phyloP scores from a whole-genome alignment of 2,888 invertebrate species.

The Baccha elongata region DNA sequence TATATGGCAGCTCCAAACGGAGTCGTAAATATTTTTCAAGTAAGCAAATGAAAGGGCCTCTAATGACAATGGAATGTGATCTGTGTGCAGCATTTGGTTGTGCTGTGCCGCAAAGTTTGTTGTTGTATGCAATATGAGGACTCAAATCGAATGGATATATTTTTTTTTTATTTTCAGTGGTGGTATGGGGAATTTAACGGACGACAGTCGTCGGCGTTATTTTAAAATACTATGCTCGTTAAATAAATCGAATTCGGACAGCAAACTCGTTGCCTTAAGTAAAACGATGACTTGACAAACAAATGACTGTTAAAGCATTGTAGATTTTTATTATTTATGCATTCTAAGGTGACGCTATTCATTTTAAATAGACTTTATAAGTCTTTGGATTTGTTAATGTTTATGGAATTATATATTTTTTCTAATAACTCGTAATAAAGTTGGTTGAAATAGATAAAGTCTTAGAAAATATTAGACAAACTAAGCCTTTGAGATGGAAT shows the following conservation, averaged over 20 bases:
- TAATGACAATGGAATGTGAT: conserved; percentile 55
- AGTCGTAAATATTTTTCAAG: conserved; percentile 65
- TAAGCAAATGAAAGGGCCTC: conserved; percentile 45
- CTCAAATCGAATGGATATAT: conserved; percentile 4
- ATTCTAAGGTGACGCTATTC: not conserved
- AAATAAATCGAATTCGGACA: conserved; percentile 63
- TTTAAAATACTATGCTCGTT: conserved; percentile 53
- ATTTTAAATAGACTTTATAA: not conserved
- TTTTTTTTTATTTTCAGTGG: conserved; percentile 7
- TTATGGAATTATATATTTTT: not conserved
- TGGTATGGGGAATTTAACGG: conserved; percentile 40
- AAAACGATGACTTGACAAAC: conserved; percentile 45
- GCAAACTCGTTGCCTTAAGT: conserved; percentile 11
- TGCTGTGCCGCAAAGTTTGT: not conserved
- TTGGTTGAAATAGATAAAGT: too few species aligned
- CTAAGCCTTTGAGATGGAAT: too few species aligned
- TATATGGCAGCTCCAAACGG: conserved; percentile 42
- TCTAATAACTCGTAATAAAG: not conserved
- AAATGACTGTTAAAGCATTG: conserved; percentile 37
- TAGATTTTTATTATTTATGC: not conserved
- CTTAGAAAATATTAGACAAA: too few species aligned
- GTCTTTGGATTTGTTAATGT: not conserved
- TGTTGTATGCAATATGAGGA: conserved; percentile 35
- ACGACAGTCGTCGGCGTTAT: conserved; percentile 39
- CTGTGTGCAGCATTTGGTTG: conserved; percentile 8